Evolutionary conservation across 53 echinoderm and acorn worm species (phyloP), one percentile per base, ranked within the genome.

Genomic region (Crossaster papposus): DNA sequence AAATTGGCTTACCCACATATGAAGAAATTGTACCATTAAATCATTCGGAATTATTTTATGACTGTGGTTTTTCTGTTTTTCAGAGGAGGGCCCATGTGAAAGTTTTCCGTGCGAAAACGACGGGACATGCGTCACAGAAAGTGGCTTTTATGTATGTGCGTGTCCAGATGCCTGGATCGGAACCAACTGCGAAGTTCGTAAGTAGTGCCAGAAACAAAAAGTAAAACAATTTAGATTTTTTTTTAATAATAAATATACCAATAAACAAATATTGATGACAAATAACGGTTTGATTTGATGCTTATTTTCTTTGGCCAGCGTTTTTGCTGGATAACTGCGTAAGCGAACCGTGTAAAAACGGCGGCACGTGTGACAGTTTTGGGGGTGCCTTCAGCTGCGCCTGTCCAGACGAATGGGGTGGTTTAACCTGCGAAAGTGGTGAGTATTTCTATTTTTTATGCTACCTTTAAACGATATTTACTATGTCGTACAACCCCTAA

Each of bases 51-150:
- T n/a, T 28, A 9, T 8, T 31, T 11, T 52, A 31, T 81, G 52
- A 81, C 9, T 81, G 20, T 32, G 14, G 14, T 44, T 77, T 13
- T 17, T n/a, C n/a, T 52, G 13, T 52, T 52, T 52, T 52, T 13
- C 58, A 91, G 91, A 77, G 79, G 86, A 65, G 3, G 95, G 95
- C 6, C 92, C 96, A 29, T 96, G 96, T 63, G 91, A 93, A 20
- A 96, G 95, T 55, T 83, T 86, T 34, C 96, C 96, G 17, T 96
- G 96, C 35, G 92, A 93, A 62, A 95, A 96, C 51, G 95, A 89
- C 11, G 96, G 95, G 9, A 88, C 89, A 0, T 96, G 96, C 77
- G 65, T 65, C 10, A 92, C 93, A 30, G 33, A 31, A 30, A 65
- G 1, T 54, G 82, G 68, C 3, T 88, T 92, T 51, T 94, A 93